phyloP scores from a whole-genome alignment of 1,140 invertebrate genomes.

The Drosophila elegans region DNA sequence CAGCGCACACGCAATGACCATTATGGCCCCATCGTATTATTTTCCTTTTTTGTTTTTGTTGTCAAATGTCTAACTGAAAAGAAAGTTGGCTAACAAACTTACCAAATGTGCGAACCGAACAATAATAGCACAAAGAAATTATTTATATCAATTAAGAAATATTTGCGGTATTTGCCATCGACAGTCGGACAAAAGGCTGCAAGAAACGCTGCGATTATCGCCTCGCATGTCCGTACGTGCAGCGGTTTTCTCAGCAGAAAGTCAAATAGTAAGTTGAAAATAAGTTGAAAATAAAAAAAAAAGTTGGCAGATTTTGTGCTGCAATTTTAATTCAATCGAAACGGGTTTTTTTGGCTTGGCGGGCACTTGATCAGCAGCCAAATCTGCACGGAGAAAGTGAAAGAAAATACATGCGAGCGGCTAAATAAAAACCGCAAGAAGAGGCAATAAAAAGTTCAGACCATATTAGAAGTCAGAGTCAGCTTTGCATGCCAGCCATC shows the following conservation, averaged over 20 bases:
- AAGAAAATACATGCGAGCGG: slow-evolving; percentile 63
- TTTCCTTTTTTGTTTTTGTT: slow-evolving; percentile 36
- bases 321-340: slow-evolving; percentile 77
- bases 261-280: slow-evolving; percentile 17
- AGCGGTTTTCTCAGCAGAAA: slow-evolving; percentile 55
- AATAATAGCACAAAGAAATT: slow-evolving; percentile 51
- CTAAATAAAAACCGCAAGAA: slow-evolving; percentile 54
- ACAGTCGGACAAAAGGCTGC: slow-evolving; percentile 36
- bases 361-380: slow-evolving; percentile 74
- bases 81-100: slow-evolving; percentile 69
- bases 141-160: slow-evolving; percentile 66
- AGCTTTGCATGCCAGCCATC: slow-evolving; percentile 63
- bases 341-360: slow-evolving; percentile 66
- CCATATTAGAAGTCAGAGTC: slow-evolving; percentile 80
- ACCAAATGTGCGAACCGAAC: slow-evolving; percentile 17
- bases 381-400: slow-evolving; percentile 81
- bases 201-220: slow-evolving; percentile 56
- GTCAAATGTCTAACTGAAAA: slow-evolving; percentile 77
- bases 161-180: slow-evolving; percentile 41
- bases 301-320: slow-evolving; percentile 66
- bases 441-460: slow-evolving; percentile 79
- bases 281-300: slow-evolving; percentile 27
- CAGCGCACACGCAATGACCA: slow-evolving; percentile 56
- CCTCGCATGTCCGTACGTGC: slow-evolving; percentile 54
- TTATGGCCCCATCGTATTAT: slow-evolving; percentile 41